Conservation (phyloP, 37 sponge, comb jelly and placozoan genomes). For the Lycopodina hypogea region DNA sequence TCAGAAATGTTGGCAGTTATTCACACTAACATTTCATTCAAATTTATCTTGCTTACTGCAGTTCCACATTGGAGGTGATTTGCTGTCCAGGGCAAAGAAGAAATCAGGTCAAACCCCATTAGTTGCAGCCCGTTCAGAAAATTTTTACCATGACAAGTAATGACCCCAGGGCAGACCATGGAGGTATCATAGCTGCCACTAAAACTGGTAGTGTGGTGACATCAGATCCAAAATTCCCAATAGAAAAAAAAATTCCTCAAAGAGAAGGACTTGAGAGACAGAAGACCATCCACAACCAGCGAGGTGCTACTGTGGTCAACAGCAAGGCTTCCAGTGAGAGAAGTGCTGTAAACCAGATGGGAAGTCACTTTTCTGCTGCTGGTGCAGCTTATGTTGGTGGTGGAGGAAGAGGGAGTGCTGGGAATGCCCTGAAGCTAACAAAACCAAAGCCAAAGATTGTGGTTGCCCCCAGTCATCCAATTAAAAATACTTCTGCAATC, state of each 20-base stretch:
- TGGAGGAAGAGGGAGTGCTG: background rate
- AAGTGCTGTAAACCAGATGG: slow-evolving; percentile 19
- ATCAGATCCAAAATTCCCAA: background rate
- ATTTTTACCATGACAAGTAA: background rate
- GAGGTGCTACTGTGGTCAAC: background rate
- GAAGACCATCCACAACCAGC: slow-evolving; percentile 32
- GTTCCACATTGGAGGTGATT: background rate
- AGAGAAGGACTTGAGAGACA: slow-evolving; percentile 49
- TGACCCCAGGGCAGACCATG: slow-evolving; percentile 3
- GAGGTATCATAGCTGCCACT: background rate
- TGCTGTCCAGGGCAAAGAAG: slow-evolving; percentile 3
- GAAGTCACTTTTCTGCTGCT: background rate
- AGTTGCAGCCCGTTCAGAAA: background rate
- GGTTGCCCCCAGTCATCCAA: slow-evolving; percentile 37
- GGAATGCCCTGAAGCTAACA: background rate
- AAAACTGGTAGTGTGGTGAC: background rate
- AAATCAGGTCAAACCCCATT: background rate
- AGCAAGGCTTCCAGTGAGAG: background rate
- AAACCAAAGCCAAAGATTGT: slow-evolving; percentile 32
- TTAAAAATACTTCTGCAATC: background rate
- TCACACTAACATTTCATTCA: too few species aligned
- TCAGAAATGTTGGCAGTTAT: too few species aligned
- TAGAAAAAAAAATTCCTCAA: slow-evolving; percentile 36
- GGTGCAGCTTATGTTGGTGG: background rate
- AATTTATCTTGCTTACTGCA: too few species aligned